Evolutionary conservation across 23 tunicate genomes (phyloP).

Genomic region (Phallusia fumigata): DNA sequence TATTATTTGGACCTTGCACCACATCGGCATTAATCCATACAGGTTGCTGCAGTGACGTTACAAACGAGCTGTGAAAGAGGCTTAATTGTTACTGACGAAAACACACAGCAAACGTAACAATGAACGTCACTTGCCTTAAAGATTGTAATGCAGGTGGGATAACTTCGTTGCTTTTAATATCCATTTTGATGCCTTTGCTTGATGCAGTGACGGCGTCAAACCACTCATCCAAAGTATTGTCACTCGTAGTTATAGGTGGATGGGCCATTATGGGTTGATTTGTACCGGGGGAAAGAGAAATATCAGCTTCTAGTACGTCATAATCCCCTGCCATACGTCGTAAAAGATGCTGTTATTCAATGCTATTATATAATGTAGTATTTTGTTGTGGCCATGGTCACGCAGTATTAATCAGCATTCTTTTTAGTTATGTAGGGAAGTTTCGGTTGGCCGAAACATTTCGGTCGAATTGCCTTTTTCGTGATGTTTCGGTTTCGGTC

Average conservation of each 20-base stretch:
- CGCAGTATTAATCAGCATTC: too few species aligned
- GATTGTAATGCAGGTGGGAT: slow-evolving; percentile 51
- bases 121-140: slow-evolving; percentile 21
- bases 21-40: slow-evolving; percentile 90
- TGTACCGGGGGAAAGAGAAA: slow-evolving; percentile 48
- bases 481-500: too few species aligned
- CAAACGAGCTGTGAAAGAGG: not conserved
- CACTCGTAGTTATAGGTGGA: slow-evolving; percentile 50
- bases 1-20: slow-evolving; percentile 56
- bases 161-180: slow-evolving; percentile 61
- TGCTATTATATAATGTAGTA: too few species aligned
- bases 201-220: slow-evolving; percentile 43
- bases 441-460: too few species aligned
- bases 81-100: not conserved
- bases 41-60: slow-evolving; percentile 46
- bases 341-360: too few species aligned
- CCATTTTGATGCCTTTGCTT: slow-evolving; percentile 63
- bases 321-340: slow-evolving; percentile 21
- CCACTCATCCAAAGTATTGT: slow-evolving; percentile 64
- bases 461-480: too few species aligned
- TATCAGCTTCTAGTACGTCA: slow-evolving; percentile 75
- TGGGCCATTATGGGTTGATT: slow-evolving; percentile 71
- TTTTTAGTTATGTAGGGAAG: too few species aligned
- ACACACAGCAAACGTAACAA: not conserved
- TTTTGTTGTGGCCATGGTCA: too few species aligned